Base-by-base conservation (phyloP, 2,888 invertebrate genomes). In the Labia minor region DNA sequence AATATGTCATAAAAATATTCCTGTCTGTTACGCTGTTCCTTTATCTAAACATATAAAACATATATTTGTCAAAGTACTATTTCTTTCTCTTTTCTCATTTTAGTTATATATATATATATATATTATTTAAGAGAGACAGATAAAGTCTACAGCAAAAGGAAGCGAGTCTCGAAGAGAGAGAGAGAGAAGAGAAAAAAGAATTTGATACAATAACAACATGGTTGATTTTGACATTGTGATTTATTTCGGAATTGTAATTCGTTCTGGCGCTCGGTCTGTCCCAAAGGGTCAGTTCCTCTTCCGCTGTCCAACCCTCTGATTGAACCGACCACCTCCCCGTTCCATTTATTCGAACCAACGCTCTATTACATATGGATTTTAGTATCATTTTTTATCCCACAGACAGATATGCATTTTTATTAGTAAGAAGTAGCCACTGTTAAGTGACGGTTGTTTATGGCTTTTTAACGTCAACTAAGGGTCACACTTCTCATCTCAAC, bases 171-270 rank as follows among this genome's bases (percentile, higher is more conserved):
- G n/a, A 33, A 33, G 33, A 6, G 33, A 33, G 33, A 33, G 33
- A 33, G 33, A 33, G 33, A 33, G 11, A 33, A 49, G 2, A 49
- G 16, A 49, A 49, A 49, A 49, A 49, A 14, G 49, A 49, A n/a
- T 49, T 16, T 49, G 49, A 49, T 49, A 49, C 49, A 49, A 49
- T 49, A 49, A 49, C 49, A 49, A 49, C 49, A 49, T 49, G 49
- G 49, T 49, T 49, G 49, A 49, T 49, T 49, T 49, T 49, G 49
- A 49, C 49, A 49, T 49, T 49, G 49, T 49, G 49, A 49, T 49
- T 49, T 49, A 49, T 49, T 49, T 49, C n/a, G 14, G 49, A 49
- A 49, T 49, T 49, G 49, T 49, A 49, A 49, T 49, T 49, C 49
- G 49, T 14, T 16, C n/a, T 49, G 49, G 49, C n/a, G 16, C 49